A percentile compares a stretch with the other conserved stretches of the same genome.
These are phyloP conservation scores for Lepidocyrtinus sp. DNA, from an alignment of 2,888 invertebrate species.

Conservation along the genomic window DNA sequence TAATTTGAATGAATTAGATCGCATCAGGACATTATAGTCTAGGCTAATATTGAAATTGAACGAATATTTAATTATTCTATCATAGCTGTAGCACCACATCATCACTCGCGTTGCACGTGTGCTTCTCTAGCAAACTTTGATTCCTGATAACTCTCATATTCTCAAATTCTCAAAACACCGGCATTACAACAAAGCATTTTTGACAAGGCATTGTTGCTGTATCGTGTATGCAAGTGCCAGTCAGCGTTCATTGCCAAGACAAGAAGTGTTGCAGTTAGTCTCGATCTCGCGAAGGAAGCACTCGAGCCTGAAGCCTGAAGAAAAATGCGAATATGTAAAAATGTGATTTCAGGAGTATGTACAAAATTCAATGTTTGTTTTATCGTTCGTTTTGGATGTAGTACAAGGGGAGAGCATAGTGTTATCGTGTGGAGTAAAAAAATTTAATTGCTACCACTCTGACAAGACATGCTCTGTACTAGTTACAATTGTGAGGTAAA, in stretches of 20 bases:
- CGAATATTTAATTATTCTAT: slow-evolving; percentile 31
- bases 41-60: not conserved
- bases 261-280: not conserved
- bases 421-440: not conserved
- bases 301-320: slow-evolving; percentile 28
- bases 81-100: not conserved
- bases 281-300: slow-evolving; percentile 18
- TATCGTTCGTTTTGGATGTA: not conserved
- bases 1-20: not conserved
- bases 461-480: not conserved
- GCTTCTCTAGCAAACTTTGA: not conserved
- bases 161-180: not conserved
- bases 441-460: not conserved
- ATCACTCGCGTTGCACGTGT: not conserved
- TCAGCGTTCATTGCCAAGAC: not conserved
- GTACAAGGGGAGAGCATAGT: not conserved
- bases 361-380: slow-evolving; percentile 5
- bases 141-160: not conserved
- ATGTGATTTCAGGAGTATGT: too few species aligned
- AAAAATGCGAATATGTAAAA: too few species aligned
- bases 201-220: not conserved
- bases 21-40: not conserved
- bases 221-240: not conserved
- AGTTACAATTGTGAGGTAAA: not conserved
- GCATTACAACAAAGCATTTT: too few species aligned